Percentiles rank a stretch among this genome's conserved stretches.
phyloP scores from a whole-genome alignment of 2,113 vertebrate genomes.

The Bujurquina vittata region DNA sequence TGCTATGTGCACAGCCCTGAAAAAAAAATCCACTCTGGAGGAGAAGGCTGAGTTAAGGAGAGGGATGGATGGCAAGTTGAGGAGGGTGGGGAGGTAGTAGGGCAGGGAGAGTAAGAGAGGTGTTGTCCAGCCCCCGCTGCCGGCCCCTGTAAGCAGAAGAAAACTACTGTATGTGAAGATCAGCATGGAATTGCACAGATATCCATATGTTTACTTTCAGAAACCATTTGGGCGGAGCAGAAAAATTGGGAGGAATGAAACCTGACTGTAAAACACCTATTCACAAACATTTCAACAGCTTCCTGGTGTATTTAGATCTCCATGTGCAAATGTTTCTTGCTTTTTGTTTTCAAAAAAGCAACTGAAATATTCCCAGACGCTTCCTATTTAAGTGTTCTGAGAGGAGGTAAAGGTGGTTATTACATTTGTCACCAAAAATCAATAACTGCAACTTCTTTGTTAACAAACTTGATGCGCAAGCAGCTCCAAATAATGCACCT shows the following conservation, averaged over 20 bases:
- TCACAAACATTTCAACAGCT: background rate
- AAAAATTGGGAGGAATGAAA: background rate
- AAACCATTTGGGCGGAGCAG: background rate
- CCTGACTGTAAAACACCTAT: background rate
- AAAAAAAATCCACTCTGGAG: conserved; percentile 53
- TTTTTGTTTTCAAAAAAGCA: background rate
- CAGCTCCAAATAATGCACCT: background rate
- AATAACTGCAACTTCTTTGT: background rate
- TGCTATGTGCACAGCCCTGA: conserved; percentile 49
- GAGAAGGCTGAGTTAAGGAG: conserved; percentile 42
- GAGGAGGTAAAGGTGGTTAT: background rate
- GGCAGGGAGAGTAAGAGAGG: conserved; percentile 34
- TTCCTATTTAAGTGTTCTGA: background rate
- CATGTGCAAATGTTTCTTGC: background rate
- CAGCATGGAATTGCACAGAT: background rate
- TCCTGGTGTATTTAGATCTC: background rate
- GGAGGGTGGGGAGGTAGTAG: conserved; percentile 23
- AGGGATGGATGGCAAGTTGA: conserved; percentile 35
- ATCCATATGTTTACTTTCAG: background rate
- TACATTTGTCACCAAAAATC: background rate
- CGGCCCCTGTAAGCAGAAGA: conserved; percentile 12
- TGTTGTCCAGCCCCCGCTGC: conserved; percentile 55
- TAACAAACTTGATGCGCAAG: background rate
- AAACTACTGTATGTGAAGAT: background rate
- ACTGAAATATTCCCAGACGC: background rate